These are phyloP conservation scores for Strigamia crassipes DNA, from an alignment of 2,888 invertebrate species.

Conservation along the genomic window DNA sequence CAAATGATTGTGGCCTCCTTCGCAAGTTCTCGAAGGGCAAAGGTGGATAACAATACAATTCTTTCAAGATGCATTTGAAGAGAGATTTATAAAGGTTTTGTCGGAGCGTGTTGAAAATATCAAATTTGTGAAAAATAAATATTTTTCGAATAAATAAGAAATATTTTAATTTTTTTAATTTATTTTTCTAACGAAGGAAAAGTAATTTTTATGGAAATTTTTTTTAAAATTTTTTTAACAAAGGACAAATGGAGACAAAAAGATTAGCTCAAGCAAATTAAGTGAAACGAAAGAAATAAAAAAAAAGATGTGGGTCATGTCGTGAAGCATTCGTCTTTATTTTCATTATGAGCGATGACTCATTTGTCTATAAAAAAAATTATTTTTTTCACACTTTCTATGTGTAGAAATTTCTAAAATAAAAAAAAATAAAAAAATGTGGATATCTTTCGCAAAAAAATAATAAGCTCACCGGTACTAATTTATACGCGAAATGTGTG, in stretches of 20 bases:
- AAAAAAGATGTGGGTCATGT: conserved; percentile 4
- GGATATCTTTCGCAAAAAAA: neutral
- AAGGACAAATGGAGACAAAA: neutral
- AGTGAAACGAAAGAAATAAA: conserved; percentile 1
- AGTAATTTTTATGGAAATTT: too few relatives aligned
- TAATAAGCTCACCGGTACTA: too few relatives aligned
- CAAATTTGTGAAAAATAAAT: neutral
- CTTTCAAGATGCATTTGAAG: neutral
- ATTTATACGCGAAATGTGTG: too few relatives aligned
- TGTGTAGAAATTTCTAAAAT: neutral
- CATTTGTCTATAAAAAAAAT: neutral
- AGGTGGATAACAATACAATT: conserved; percentile 9
- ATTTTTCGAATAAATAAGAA: neutral
- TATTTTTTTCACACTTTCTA: neutral
- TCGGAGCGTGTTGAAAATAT: neutral
- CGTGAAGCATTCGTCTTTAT: neutral
- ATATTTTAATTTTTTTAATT: too few relatives aligned
- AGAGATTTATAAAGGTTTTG: conserved; percentile 8
- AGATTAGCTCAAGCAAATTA: neutral
- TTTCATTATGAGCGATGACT: conserved; percentile 13
- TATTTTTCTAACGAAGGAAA: neutral
- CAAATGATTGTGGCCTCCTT: conserved; percentile 30
- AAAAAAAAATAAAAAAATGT: neutral
- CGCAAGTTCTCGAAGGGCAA: neutral
- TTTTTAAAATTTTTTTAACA: neutral